Evolutionary conservation across 92 coral and sea anemone genomes (phyloP).

Genomic region (Palythoa caribaeorum): DNA sequence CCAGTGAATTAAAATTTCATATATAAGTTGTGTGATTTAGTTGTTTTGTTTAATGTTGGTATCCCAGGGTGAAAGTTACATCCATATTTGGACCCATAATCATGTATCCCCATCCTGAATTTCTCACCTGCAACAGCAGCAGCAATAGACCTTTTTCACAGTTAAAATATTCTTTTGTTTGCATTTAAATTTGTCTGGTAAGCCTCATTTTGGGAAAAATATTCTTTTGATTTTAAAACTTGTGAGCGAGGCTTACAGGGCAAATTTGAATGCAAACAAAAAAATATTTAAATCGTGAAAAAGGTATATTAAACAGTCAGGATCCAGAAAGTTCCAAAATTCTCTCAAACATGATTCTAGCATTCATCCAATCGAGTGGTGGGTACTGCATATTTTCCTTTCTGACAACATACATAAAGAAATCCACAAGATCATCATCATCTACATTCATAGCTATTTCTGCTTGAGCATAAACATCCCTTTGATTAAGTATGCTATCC

Average conservation of each 20-base stretch:
- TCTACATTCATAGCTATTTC: slow-evolving; percentile 52
- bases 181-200: neutral
- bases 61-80: slow-evolving; percentile 1
- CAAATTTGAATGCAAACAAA: too few relatives aligned
- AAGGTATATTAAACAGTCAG: slow-evolving; percentile 20
- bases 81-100: slow-evolving; percentile 4
- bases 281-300: too few relatives aligned
- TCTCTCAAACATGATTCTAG: slow-evolving; percentile 53
- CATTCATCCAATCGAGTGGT: slow-evolving; percentile 50
- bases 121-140: slow-evolving; percentile 9
- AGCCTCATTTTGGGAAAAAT: neutral
- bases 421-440: slow-evolving; percentile 46
- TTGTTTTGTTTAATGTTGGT: slow-evolving; percentile 9
- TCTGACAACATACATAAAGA: slow-evolving; percentile 54
- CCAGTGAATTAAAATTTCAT: slow-evolving; percentile 11
- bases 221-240: too few relatives aligned
- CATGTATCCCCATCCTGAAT: slow-evolving; percentile 2
- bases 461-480: slow-evolving; percentile 60
- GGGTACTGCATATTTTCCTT: slow-evolving; percentile 58
- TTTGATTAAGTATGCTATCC: slow-evolving; percentile 46
- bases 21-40: neutral
- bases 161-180: too few relatives aligned
- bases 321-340: slow-evolving; percentile 42
- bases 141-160: neutral
- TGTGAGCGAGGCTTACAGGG: too few relatives aligned